phyloP scores from a whole-genome alignment of 2,888 invertebrate genomes.

The Andrena haemorrhoa region DNA sequence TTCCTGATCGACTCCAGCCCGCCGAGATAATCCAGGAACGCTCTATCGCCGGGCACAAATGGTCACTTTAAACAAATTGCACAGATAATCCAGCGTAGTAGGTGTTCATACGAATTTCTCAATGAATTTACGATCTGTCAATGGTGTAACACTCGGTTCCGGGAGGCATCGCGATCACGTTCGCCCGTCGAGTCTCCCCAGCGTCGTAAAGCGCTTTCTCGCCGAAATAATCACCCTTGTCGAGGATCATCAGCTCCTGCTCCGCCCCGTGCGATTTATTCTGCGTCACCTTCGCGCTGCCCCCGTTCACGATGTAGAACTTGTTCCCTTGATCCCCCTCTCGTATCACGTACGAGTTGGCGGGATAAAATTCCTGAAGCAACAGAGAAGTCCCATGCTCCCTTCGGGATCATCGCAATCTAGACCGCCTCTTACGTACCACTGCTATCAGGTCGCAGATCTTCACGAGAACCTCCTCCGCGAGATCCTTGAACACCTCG shows the following conservation, averaged over 20 bases:
- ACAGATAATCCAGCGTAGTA: neutral
- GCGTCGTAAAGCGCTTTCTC: constrained; percentile 94
- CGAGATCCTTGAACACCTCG: constrained; percentile 88
- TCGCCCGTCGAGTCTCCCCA: constrained; percentile 89
- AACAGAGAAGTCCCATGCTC: neutral
- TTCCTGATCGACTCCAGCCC: constrained; percentile 89
- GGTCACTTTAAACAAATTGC: neutral
- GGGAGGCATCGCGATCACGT: constrained; percentile 93
- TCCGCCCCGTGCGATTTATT: constrained; percentile 86
- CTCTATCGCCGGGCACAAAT: constrained; percentile 82
- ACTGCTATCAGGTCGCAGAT: constrained; percentile 94
- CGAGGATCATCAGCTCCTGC: constrained; percentile 89
- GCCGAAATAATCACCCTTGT: constrained; percentile 94
- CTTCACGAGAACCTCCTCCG: constrained; percentile 88
- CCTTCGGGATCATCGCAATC: neutral
- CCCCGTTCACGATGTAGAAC: constrained; percentile 95
- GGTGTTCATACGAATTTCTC: neutral
- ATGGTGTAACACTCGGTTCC: constrained; percentile 94
- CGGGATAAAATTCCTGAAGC: constrained; percentile 90
- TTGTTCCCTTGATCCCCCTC: constrained; percentile 95
- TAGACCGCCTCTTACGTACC: constrained; percentile 85
- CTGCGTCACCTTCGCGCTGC: constrained; percentile 90
- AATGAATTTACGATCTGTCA: constrained; percentile 88
- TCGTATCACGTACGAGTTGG: constrained; percentile 91
- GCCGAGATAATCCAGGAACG: constrained; percentile 93